Evolutionary conservation across 2,888 invertebrate genomes (phyloP).

Genomic region (Octodonta nipae): DNA sequence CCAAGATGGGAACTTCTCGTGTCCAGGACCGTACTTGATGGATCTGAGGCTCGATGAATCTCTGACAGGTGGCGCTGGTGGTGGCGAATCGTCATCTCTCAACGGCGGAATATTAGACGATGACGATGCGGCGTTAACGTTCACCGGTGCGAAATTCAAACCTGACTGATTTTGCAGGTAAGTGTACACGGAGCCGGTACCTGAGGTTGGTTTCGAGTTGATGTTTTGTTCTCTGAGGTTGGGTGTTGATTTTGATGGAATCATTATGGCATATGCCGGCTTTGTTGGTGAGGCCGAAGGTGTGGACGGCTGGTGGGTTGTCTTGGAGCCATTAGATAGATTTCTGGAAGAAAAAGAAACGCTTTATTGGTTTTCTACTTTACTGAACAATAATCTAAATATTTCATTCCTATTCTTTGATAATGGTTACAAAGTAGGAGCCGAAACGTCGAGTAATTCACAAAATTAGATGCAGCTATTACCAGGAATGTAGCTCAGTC

Average conservation of each 20-base stretch:
- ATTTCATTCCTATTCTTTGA: too few relatives aligned
- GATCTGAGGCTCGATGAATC: slow-evolving; percentile 55
- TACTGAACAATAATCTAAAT: too few relatives aligned
- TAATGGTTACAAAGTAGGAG: too few relatives aligned
- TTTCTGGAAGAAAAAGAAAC: too few relatives aligned
- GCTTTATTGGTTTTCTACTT: too few relatives aligned
- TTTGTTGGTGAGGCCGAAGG: too few relatives aligned
- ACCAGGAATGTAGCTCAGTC: too few relatives aligned
- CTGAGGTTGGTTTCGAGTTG: neutral
- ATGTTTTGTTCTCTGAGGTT: slow-evolving; percentile 26
- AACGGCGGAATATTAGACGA: slow-evolving; percentile 13
- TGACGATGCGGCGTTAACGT: slow-evolving; percentile 2
- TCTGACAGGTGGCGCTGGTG: slow-evolving; percentile 48
- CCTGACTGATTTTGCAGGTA: slow-evolving; percentile 28
- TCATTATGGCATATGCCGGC: too few relatives aligned
- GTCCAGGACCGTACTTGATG: slow-evolving; percentile 53
- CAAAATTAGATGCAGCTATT: too few relatives aligned
- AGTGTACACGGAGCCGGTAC: slow-evolving; percentile 21
- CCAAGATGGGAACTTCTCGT: slow-evolving; percentile 65
- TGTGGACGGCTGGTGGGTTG: too few relatives aligned
- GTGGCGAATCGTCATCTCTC: slow-evolving; percentile 41
- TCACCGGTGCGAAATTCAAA: slow-evolving; percentile 3
- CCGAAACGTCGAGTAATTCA: too few relatives aligned
- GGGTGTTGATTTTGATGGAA: slow-evolving; percentile 38
- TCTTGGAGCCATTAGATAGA: too few relatives aligned